Conservation (phyloP, 2,888 invertebrate species). For the Drosophila affinis region DNA sequence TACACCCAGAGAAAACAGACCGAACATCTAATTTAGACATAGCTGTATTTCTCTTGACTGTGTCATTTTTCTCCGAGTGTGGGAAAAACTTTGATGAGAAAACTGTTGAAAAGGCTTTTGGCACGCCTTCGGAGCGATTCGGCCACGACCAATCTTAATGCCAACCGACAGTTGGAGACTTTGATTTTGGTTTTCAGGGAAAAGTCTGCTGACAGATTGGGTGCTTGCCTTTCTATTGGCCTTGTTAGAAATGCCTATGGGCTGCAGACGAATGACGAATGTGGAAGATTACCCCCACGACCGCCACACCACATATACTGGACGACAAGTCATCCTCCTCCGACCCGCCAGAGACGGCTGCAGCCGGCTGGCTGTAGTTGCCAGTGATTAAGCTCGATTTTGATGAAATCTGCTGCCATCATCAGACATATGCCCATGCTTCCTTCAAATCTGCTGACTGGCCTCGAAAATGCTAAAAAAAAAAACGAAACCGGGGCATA, state of each 20-base stretch:
- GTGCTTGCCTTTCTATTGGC: too few relatives aligned
- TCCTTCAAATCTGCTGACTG: constrained; percentile 16
- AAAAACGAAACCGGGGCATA: constrained; percentile 6
- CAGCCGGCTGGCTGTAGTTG: not conserved
- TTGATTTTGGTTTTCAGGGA: constrained; percentile 40
- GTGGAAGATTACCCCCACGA: not conserved
- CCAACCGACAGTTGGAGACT: constrained; percentile 63
- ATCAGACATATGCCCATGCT: constrained; percentile 26
- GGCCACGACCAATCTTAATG: constrained; percentile 67
- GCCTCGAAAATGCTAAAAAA: constrained; percentile 15
- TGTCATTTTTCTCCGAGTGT: not conserved
- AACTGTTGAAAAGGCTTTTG: constrained; percentile 66
- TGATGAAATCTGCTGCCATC: constrained; percentile 36
- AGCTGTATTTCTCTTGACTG: too few relatives aligned
- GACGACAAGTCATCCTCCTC: not conserved
- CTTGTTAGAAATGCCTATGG: not conserved
- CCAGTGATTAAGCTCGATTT: constrained; percentile 24
- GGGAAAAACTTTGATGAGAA: constrained; percentile 51
- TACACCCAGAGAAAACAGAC: constrained; percentile 1
- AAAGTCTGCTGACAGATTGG: too few relatives aligned
- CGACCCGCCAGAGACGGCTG: not conserved
- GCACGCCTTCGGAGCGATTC: constrained; percentile 63
- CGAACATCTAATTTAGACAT: too few relatives aligned
- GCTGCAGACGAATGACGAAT: not conserved
- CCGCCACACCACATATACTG: constrained; percentile 9